These are phyloP conservation scores for Ennomos quercinarius DNA, from an alignment of 2,888 invertebrate genomes.

Conservation along the genomic window DNA sequence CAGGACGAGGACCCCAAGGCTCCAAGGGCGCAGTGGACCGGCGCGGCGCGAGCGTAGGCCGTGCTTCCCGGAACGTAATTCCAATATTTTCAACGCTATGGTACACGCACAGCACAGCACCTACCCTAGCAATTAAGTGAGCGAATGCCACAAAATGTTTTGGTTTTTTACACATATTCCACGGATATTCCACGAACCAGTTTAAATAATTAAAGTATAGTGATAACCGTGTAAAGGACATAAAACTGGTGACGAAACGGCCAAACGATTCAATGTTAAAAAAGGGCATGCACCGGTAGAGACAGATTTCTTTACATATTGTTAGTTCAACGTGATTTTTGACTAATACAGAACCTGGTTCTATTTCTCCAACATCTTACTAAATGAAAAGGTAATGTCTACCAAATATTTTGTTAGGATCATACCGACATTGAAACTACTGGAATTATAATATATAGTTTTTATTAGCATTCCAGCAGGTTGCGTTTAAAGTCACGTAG, in stretches of 20 bases:
- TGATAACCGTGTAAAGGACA: too few relatives aligned
- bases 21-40: conserved; percentile 47
- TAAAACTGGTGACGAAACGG: too few relatives aligned
- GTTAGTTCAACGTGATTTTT: too few relatives aligned
- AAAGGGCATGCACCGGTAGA: too few relatives aligned
- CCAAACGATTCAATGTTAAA: too few relatives aligned
- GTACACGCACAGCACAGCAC: conserved; percentile 44
- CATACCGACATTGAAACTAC: conserved; percentile 3
- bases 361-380: not conserved
- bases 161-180: conserved; percentile 23
- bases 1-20: conserved; percentile 19
- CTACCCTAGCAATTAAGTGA: conserved; percentile 35
- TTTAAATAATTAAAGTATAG: not conserved
- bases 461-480: not conserved
- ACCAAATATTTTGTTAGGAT: conserved; percentile 33
- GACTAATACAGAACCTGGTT: too few relatives aligned
- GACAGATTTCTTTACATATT: too few relatives aligned
- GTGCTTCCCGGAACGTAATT: conserved; percentile 65
- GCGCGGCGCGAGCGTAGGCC: conserved; percentile 52
- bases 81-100: conserved; percentile 34
- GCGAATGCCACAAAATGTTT: conserved; percentile 25
- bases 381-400: conserved; percentile 11
- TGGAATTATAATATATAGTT: conserved; percentile 3
- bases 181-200: conserved; percentile 1
- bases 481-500: conserved; percentile 31